phyloP scores from a whole-genome alignment of 2,797 vertebrate genomes.

The Oryzias dopingdopingensis region DNA sequence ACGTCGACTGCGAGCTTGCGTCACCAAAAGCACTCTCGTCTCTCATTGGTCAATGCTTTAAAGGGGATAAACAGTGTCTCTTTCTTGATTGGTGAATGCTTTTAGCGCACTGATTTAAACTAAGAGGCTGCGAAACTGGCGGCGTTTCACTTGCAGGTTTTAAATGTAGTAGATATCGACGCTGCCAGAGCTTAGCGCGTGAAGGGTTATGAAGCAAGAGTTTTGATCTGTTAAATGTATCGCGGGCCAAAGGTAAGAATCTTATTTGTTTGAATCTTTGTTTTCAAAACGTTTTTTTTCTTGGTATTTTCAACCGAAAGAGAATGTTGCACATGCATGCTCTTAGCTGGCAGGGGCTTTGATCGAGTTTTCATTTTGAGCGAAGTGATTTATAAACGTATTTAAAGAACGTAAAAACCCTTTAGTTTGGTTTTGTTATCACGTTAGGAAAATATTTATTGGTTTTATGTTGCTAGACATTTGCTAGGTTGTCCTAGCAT shows the following conservation, averaged over 20 bases:
- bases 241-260: slow-evolving; percentile 3
- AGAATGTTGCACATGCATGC: neutral
- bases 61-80: slow-evolving; percentile 27
- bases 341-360: no score
- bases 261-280: neutral
- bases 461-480: no score
- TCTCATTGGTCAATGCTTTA: slow-evolving; percentile 64
- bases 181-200: neutral
- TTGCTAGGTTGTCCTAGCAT: no score
- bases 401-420: no score
- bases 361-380: no score
- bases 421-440: no score
- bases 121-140: slow-evolving; percentile 43
- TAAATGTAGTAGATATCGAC: neutral
- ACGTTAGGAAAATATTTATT: no score
- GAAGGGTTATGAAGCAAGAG: neutral
- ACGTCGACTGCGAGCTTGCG: slow-evolving; percentile 1
- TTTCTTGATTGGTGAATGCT: slow-evolving; percentile 58
- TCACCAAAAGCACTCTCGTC: neutral
- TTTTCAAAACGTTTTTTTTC: neutral
- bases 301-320: neutral
- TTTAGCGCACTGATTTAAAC: slow-evolving; percentile 78
- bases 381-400: no score
- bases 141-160: slow-evolving; percentile 45
- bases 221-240: neutral